A percentile compares a stretch with the other conserved stretches of the same genome.
phyloP scores from a whole-genome alignment of 2,888 invertebrate species.

The Cosmorhoe ocellata region DNA sequence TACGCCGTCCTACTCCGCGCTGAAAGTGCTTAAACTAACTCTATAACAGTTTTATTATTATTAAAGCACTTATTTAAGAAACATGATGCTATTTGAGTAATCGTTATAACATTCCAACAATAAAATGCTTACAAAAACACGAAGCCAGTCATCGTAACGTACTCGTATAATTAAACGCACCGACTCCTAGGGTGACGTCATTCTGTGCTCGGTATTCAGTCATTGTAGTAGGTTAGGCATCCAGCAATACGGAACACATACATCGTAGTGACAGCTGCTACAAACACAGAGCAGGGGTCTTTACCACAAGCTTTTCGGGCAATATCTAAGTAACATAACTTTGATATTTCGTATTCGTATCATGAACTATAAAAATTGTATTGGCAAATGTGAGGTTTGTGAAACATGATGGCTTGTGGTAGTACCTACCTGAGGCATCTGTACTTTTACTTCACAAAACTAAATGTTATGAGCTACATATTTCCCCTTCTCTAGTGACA shows the following conservation, averaged over 20 bases:
- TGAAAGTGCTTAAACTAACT: background rate
- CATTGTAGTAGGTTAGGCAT: slow-evolving; percentile 9
- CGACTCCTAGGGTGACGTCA: slow-evolving; percentile 27
- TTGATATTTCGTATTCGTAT: too few species aligned
- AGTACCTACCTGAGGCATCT: too few species aligned
- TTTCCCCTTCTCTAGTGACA: too few species aligned
- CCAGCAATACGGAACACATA: background rate
- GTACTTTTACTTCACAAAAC: too few species aligned
- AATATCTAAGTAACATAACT: too few species aligned
- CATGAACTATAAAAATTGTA: too few species aligned
- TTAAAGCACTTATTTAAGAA: slow-evolving; percentile 7
- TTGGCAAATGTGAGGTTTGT: too few species aligned
- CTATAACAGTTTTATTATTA: background rate
- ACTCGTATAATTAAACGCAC: slow-evolving; percentile 25
- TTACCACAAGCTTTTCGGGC: too few species aligned
- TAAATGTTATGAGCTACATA: too few species aligned
- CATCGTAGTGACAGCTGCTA: background rate
- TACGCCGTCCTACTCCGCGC: background rate
- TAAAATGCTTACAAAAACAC: slow-evolving; percentile 27
- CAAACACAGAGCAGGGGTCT: background rate
- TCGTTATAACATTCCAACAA: slow-evolving; percentile 22
- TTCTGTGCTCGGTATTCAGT: slow-evolving; percentile 21
- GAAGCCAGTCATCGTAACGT: slow-evolving; percentile 27
- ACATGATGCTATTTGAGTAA: slow-evolving; percentile 21
- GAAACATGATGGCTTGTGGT: too few species aligned